Evolutionary conservation across 2,797 vertebrate genomes (phyloP), one percentile per base, ranked within the genome.

Genomic region (Mormyrus hasselquistii): DNA sequence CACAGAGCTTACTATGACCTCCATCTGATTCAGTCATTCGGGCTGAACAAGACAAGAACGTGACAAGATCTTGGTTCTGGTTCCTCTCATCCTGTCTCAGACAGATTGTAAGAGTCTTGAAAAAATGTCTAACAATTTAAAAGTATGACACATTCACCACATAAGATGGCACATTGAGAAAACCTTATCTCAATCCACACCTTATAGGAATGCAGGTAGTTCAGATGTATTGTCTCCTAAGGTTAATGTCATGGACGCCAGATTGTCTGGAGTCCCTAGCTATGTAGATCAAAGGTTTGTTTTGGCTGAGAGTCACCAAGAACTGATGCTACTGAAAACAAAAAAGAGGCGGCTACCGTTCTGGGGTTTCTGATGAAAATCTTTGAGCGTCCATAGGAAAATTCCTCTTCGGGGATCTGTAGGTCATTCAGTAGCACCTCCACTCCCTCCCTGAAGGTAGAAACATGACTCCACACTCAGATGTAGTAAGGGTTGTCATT

Each of bases 311-410:
- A 49, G 57, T 49, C 41, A 47, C 29, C n/a, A 69, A 65, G 41
- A 9, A 2, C 59, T 87, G 34, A 65, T 25, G 34, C 38, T 34
- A 50, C 59, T 87, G 59, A 65, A n/a, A 69, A 65, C 5, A 69
- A 14, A 69, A 14, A 55, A 34, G n/a, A 14, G 50, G 62, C 3
- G 12, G n/a, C 86, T 97, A 99, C 99, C 90, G 98, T 99, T 97
- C 97, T 97, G 82, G 99, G 98, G 94, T 99, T 99, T 94, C 99
- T 97, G 95, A 99, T 99, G 95, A 99, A 99, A 93, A 99, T 98
- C 95, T 99, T 99, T 88, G 98, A 99, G 95, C 98, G 97, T 16
- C 99, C 98, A 3, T 98, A 98, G 0, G 98, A 95, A 89, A 96
- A 98, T 90, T 99, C 99, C 89, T 99, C 99, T 86, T 93, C 86